Conservation (phyloP, 2,888 invertebrate genomes). For the Eurytoma californica region DNA sequence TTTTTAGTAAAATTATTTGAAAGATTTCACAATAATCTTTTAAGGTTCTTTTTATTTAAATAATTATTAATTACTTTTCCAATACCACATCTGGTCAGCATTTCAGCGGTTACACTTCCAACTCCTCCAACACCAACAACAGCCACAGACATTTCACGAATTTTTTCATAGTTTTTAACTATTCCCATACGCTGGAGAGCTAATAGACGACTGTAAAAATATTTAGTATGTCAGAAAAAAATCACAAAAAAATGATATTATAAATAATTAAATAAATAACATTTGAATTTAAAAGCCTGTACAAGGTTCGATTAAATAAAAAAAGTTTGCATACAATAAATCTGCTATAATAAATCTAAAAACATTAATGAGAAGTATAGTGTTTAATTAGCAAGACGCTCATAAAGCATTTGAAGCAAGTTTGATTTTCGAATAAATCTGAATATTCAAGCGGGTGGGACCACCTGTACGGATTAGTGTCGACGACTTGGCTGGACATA, state of each 20-base stretch:
- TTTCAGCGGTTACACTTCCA: slow-evolving; percentile 99
- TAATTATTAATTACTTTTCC: slow-evolving; percentile 83
- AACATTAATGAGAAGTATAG: background rate
- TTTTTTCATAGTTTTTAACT: slow-evolving; percentile 96
- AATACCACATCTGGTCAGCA: slow-evolving; percentile 98
- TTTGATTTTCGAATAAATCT: background rate
- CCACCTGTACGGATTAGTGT: slow-evolving; percentile 99
- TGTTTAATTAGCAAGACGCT: background rate
- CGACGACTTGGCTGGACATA: slow-evolving; percentile 97
- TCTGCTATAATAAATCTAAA: background rate
- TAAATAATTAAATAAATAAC: too few species aligned
- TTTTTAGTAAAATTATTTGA: background rate
- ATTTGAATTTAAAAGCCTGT: too few species aligned
- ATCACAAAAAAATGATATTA: too few species aligned
- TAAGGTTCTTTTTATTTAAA: slow-evolving; percentile 1
- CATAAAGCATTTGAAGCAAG: too few species aligned
- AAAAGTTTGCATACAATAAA: background rate
- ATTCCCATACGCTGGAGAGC: slow-evolving; percentile 99
- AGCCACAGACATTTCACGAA: slow-evolving; percentile 91
- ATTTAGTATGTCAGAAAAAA: background rate
- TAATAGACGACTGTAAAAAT: slow-evolving; percentile 91
- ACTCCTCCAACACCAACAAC: slow-evolving; percentile 99
- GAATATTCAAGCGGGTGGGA: background rate
- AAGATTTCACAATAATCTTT: too few species aligned
- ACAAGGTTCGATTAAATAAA: background rate